Conservation (phyloP, 1,140 invertebrate species). For the Whitmania pigra region DNA sequence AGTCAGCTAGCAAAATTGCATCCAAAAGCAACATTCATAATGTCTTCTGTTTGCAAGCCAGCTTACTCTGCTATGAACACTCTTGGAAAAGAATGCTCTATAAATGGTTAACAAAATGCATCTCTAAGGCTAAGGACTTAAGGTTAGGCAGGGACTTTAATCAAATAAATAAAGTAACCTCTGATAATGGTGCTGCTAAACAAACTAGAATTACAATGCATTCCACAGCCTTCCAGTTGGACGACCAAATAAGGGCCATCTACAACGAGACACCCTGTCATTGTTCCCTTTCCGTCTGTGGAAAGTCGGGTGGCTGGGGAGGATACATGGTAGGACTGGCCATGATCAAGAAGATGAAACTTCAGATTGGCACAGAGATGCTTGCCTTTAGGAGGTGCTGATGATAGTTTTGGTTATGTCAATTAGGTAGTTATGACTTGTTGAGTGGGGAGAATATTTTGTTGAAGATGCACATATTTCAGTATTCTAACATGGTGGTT, state of each 20-base stretch:
- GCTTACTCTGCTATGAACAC: neutral
- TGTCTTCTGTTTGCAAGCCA: neutral
- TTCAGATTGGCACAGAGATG: no score
- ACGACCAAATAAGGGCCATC: slow-evolving; percentile 8
- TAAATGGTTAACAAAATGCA: neutral
- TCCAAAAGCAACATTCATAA: neutral
- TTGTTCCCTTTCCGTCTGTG: neutral
- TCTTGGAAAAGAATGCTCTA: neutral
- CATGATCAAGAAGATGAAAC: slow-evolving; percentile 11
- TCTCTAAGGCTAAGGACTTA: no score
- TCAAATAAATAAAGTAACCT: no score
- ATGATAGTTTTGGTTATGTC: neutral
- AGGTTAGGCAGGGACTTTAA: no score
- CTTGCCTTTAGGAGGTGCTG: no score
- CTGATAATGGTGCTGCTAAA: neutral
- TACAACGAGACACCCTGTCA: slow-evolving; percentile 13
- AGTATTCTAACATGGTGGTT: neutral
- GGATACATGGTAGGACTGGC: slow-evolving; percentile 12
- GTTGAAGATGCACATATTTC: neutral
- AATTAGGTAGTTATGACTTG: neutral
- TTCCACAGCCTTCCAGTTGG: slow-evolving; percentile 12
- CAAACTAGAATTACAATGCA: no score
- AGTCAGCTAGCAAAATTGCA: neutral
- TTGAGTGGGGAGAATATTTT: neutral
- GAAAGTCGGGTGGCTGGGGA: neutral